Conservation (phyloP, 2,797 vertebrate species). For the Lagorchestes hirsutus region DNA sequence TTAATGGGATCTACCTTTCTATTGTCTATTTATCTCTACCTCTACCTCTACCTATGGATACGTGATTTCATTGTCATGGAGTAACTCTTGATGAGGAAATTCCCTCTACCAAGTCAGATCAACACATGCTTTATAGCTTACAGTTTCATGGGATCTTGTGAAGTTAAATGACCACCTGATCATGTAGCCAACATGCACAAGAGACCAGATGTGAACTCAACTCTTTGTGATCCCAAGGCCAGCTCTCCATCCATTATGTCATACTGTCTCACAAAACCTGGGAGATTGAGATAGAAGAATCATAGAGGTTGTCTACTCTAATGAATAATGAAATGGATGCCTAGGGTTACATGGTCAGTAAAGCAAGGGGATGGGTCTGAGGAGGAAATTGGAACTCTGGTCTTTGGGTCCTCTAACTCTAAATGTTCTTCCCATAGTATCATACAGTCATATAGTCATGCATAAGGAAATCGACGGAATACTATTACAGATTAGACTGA, state of each 20-base stretch:
- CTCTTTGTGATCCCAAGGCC: neutral
- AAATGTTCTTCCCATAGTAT: neutral
- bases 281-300: neutral
- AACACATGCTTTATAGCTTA: neutral
- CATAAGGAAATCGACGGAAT: neutral
- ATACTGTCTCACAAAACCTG: neutral
- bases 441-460: neutral
- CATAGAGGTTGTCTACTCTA: neutral
- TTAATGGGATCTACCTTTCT: neutral
- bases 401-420: neutral
- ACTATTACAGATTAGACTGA: neutral
- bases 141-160: neutral
- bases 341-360: neutral
- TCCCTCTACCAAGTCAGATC: neutral
- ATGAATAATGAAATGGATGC: neutral
- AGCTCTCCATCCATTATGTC: neutral
- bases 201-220: neutral
- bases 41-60: neutral
- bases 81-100: neutral
- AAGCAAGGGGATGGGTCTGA: neutral
- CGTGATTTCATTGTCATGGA: neutral
- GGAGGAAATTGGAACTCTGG: neutral
- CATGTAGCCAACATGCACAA: neutral
- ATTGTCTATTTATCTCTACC: slow-evolving; percentile 14
- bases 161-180: neutral